phyloP scores from a whole-genome alignment of 2,797 vertebrate genomes.

The Sebastiscus albofasciatus region DNA sequence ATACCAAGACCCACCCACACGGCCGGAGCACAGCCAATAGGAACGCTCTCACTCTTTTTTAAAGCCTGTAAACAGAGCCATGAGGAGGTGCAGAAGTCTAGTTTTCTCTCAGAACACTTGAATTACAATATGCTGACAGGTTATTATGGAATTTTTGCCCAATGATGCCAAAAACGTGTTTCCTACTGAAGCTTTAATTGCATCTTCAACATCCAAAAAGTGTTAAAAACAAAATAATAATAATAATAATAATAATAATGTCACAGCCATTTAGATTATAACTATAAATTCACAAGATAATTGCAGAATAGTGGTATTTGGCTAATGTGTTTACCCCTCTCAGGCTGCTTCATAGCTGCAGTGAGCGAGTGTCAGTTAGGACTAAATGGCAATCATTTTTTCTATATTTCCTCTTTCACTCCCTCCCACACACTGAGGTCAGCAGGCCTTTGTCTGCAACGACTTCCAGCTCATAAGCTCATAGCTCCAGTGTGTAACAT shows the following conservation, averaged over 20 bases:
- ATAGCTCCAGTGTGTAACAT: background rate
- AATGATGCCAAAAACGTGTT: too few species aligned
- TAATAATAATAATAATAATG: too few species aligned
- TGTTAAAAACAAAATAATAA: background rate
- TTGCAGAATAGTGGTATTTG: background rate
- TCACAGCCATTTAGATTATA: background rate
- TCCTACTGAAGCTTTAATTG: background rate
- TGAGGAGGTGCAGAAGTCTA: too few species aligned
- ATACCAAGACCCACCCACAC: too few species aligned
- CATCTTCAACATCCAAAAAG: background rate
- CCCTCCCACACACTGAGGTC: slow-evolving; percentile 37
- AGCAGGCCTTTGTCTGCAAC: slow-evolving; percentile 28
- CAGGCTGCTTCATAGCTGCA: background rate
- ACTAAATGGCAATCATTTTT: slow-evolving; percentile 22
- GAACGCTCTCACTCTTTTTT: too few species aligned
- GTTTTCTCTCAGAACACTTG: too few species aligned
- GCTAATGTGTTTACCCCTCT: background rate
- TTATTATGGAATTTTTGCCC: too few species aligned
- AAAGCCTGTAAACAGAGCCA: too few species aligned
- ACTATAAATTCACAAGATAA: background rate
- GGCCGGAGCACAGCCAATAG: too few species aligned
- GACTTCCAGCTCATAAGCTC: slow-evolving; percentile 16
- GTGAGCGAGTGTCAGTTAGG: slow-evolving; percentile 10
- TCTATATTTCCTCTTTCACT: slow-evolving; percentile 13
- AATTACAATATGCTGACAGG: too few species aligned